Conservation (phyloP, 64 coral and sea anemone species). For the Dendrophyllia cribrosa region DNA sequence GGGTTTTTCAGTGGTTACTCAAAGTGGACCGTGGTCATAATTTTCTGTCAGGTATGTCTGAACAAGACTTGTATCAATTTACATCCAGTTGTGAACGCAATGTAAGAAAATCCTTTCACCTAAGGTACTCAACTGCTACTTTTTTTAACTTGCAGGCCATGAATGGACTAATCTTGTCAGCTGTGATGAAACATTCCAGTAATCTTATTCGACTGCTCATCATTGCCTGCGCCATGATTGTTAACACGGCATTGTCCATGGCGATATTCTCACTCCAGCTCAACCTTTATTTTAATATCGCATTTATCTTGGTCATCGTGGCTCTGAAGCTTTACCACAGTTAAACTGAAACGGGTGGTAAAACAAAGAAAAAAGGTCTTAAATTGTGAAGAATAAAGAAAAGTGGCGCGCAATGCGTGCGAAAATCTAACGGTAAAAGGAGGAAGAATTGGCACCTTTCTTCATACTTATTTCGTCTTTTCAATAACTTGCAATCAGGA, state of each 20-base stretch:
- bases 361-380: too few relatives aligned
- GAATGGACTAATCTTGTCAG: slow-evolving; percentile 86
- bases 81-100: too few relatives aligned
- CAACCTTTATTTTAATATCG: slow-evolving; percentile 77
- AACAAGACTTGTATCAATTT: too few relatives aligned
- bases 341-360: neutral
- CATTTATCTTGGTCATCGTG: slow-evolving; percentile 73
- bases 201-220: slow-evolving; percentile 80
- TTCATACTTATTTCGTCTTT: too few relatives aligned
- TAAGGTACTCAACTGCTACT: neutral
- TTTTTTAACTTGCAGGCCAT: slow-evolving; percentile 62
- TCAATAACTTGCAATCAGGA: too few relatives aligned
- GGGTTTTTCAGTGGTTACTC: slow-evolving; percentile 78
- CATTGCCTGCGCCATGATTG: slow-evolving; percentile 90
- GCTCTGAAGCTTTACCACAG: slow-evolving; percentile 80
- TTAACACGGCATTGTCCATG: slow-evolving; percentile 80
- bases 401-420: too few relatives aligned
- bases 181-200: slow-evolving; percentile 90
- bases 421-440: too few relatives aligned
- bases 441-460: too few relatives aligned
- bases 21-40: slow-evolving; percentile 62
- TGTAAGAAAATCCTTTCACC: too few relatives aligned
- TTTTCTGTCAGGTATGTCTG: slow-evolving; percentile 70
- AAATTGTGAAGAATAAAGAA: too few relatives aligned
- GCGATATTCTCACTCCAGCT: slow-evolving; percentile 72